These are phyloP conservation scores for Hesperophylax magnus DNA, from an alignment of 1,140 invertebrate genomes.

Conservation along the genomic window DNA sequence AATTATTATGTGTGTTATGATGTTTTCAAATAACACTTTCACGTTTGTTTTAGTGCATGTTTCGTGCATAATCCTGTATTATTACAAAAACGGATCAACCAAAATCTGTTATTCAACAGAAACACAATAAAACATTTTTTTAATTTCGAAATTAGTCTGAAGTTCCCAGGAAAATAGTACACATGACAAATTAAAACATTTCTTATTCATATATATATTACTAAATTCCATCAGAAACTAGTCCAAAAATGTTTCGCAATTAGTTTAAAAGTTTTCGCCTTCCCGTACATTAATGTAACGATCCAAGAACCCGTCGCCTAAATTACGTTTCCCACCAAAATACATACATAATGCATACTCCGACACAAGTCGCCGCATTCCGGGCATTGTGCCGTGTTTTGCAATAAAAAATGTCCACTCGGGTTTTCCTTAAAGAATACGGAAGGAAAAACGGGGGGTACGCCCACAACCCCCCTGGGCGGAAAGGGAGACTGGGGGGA, in stretches of 20 bases:
- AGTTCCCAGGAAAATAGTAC: too few relatives aligned
- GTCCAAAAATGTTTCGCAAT: neutral
- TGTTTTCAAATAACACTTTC: too few relatives aligned
- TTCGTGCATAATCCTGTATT: too few relatives aligned
- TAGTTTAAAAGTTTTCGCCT: neutral
- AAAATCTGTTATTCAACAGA: too few relatives aligned
- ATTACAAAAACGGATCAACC: too few relatives aligned
- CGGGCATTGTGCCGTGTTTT: constrained; percentile 21
- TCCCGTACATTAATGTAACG: neutral
- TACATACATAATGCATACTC: constrained; percentile 39
- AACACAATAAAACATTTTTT: too few relatives aligned
- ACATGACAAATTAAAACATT: too few relatives aligned
- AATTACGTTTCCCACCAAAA: constrained; percentile 29
- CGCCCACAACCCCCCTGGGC: neutral
- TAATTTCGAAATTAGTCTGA: too few relatives aligned
- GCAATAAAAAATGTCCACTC: constrained; percentile 42
- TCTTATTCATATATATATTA: too few relatives aligned
- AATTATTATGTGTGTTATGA: too few relatives aligned
- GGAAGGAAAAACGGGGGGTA: constrained; percentile 16
- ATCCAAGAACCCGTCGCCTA: neutral
- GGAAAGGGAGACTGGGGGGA: neutral
- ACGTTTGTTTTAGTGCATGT: too few relatives aligned
- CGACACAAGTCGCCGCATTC: constrained; percentile 11
- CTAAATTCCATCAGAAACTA: too few relatives aligned
- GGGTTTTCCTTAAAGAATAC: constrained; percentile 40